Base-by-base conservation (phyloP, 2,888 invertebrate genomes). In the Diaphora mendica region DNA sequence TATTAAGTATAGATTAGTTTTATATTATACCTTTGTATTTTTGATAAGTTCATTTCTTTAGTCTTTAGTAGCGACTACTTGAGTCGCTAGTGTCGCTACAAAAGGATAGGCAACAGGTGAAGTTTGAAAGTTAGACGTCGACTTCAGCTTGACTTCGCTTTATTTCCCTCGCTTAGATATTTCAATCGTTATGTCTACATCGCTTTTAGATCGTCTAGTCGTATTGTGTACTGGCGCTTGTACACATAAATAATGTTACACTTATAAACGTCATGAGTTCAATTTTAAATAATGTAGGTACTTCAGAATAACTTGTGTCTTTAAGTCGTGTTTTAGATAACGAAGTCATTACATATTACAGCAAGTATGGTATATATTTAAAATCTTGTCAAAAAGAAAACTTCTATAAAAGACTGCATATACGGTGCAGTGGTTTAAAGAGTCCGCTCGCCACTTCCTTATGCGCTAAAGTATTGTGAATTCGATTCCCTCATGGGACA, bases 81-180 rank as follows among this genome's bases (percentile, higher is more conserved):
- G n/a, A n/a, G n/a, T n/a, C n/a, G n/a, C 35, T 13, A 68, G 35
- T 67, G 68, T 35, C 35, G 39, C 51, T 26, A 20, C 17, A 30
- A 39, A 30, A 87, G 89, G 84, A 88, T 84, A 75, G 81, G 91
- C 89, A 91, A 91, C 91, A 91, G 91, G 91, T 91, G 79, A 89
- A 90, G 87, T 89, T 88, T 85, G 77, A 78, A 85, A 89, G 85
- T 89, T 87, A 79, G 82, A 83, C 85, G 80, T 87, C 85, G 83
- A 87, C 81, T 87, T 82, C 77, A 72, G 77, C 79, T 82, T 82
- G 81, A 85, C 82, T 87, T 85, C 75, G 79, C 83, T 85, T 81
- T 82, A 86, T 82, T 78, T 78, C 75, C 78, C 76, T 79, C 80
- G 77, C 82, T 78, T 76, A 79, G 81, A 74, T 80, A 79, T 77